Conservation (phyloP, 2,113 vertebrate species). For the Mobula hypostoma region DNA sequence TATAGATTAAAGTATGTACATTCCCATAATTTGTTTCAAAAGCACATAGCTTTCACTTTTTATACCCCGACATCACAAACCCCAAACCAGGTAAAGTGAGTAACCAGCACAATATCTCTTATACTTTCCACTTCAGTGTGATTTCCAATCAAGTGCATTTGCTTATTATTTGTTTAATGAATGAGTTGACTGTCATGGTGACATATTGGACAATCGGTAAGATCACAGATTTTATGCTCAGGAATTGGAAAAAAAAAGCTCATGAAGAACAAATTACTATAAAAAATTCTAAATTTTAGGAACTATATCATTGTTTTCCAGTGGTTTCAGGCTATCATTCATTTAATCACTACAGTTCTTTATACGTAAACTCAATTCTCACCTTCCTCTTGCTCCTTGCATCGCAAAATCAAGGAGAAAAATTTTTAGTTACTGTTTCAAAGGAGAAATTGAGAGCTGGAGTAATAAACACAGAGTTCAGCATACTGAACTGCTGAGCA, state of each 20-base stretch:
- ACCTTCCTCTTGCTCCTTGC: not conserved
- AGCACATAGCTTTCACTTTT: not conserved
- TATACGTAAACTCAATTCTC: not conserved
- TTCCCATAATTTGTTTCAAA: not conserved
- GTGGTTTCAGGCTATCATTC: not conserved
- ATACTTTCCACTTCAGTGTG: not conserved
- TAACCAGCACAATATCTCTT: not conserved
- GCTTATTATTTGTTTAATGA: not conserved
- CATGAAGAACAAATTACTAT: not conserved
- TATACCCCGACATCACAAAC: too few species aligned
- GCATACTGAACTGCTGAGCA: too few species aligned
- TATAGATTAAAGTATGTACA: not conserved
- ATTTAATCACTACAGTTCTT: not conserved
- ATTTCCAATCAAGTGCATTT: not conserved
- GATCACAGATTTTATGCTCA: not conserved
- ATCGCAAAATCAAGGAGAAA: not conserved
- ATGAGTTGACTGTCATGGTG: not conserved
- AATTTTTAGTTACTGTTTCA: not conserved
- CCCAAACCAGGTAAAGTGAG: not conserved
- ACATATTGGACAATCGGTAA: not conserved
- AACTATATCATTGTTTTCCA: not conserved
- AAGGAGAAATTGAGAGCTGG: too few species aligned
- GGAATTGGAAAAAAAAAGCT: not conserved
- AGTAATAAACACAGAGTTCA: too few species aligned
- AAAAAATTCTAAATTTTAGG: not conserved